Conservation (phyloP, 2,113 vertebrate genomes). For the Trematomus loennbergii region DNA sequence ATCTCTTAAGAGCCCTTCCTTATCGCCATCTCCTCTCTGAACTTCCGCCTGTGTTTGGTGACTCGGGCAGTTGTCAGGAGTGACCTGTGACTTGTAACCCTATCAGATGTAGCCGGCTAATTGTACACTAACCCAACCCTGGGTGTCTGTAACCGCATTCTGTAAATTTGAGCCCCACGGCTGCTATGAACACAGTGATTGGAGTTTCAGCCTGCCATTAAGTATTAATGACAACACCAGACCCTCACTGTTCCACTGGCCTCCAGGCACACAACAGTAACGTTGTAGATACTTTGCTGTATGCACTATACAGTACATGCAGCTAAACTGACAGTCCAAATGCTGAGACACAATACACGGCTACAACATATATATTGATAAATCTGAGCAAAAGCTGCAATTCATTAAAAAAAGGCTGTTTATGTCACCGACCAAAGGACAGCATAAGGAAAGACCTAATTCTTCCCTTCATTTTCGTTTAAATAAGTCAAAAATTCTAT, state of each 20-base stretch:
- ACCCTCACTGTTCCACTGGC: slow-evolving; percentile 61
- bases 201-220: slow-evolving; percentile 69
- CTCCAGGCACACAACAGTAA: slow-evolving; percentile 43
- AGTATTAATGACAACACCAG: slow-evolving; percentile 79
- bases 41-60: slow-evolving; percentile 45
- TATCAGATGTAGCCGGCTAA: slow-evolving; percentile 69
- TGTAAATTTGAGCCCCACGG: slow-evolving; percentile 76
- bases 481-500: slow-evolving; percentile 25
- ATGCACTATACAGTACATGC: slow-evolving; percentile 17
- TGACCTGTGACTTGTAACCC: slow-evolving; percentile 76
- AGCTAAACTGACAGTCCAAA: slow-evolving; percentile 25
- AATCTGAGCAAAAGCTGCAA: neutral
- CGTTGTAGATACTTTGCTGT: neutral
- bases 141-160: slow-evolving; percentile 65
- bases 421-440: neutral
- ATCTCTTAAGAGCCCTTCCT: slow-evolving; percentile 1
- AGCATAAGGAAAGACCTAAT: slow-evolving; percentile 16
- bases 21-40: slow-evolving; percentile 26
- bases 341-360: neutral
- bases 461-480: slow-evolving; percentile 25
- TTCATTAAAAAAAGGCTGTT: neutral
- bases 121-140: slow-evolving; percentile 70
- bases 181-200: slow-evolving; percentile 61
- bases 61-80: slow-evolving; percentile 47
- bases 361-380: neutral